A percentile compares a stretch with the other conserved stretches of the same genome.
Conservation (phyloP, 2,888 invertebrate genomes). For the Blomia tropicalis region DNA sequence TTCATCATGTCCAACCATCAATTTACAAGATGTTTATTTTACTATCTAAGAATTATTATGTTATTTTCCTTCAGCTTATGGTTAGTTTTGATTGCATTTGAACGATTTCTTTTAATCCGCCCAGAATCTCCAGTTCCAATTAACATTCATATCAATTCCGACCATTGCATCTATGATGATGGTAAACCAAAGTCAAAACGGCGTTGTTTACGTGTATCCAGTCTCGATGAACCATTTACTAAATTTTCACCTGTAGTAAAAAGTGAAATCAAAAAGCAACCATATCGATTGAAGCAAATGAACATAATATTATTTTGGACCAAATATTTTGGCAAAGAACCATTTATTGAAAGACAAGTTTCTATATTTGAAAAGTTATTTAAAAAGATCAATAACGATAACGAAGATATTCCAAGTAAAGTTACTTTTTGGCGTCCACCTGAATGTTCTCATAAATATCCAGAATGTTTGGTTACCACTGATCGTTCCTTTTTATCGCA, state of each 20-base stretch:
- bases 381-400: too few species aligned
- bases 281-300: too few species aligned
- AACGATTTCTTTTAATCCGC: not conserved
- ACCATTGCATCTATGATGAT: too few species aligned
- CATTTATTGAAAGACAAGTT: not conserved
- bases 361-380: not conserved
- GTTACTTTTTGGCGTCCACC: not conserved
- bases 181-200: too few species aligned
- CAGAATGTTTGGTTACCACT: conserved; percentile 5
- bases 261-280: not conserved
- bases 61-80: not conserved
- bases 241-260: not conserved
- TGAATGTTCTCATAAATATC: not conserved
- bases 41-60: not conserved
- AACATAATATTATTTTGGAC: conserved; percentile 17
- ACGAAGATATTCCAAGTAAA: not conserved
- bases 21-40: not conserved
- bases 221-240: not conserved
- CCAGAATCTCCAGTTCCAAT: not conserved
- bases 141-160: not conserved
- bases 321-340: not conserved
- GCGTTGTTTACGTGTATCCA: too few species aligned
- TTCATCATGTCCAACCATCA: too few species aligned
- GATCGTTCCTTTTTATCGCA: not conserved
- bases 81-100: not conserved